Conservation (phyloP, 30 jellyfish, hydroid and myxozoan genomes). For the Clytia hemisphaerica region DNA sequence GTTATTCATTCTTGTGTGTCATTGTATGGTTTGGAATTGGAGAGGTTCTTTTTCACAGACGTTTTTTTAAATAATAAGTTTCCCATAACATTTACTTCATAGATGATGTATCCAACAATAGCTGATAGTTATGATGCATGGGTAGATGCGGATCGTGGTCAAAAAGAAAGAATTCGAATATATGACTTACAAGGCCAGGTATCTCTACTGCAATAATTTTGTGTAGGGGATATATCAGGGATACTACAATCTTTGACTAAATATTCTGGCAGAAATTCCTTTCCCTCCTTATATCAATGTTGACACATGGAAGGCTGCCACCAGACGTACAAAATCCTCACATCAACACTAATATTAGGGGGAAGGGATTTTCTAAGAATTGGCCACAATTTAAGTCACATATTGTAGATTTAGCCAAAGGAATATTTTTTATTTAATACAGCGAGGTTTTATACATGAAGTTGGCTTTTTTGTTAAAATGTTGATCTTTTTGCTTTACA, state of each 20-base stretch:
- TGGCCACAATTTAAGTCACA: too few relatives aligned
- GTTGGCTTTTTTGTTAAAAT: background rate
- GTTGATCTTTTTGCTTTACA: conserved; percentile 19
- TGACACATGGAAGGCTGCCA: too few relatives aligned
- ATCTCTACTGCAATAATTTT: background rate
- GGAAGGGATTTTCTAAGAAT: too few relatives aligned
- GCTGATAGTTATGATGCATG: conserved; percentile 91
- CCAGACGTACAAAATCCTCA: too few relatives aligned
- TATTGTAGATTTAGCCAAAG: too few relatives aligned
- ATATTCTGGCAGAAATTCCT: too few relatives aligned
- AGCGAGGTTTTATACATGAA: background rate
- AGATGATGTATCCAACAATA: conserved; percentile 66
- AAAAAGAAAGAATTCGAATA: conserved; percentile 65
- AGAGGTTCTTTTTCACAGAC: too few relatives aligned
- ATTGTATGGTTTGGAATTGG: background rate
- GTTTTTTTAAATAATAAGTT: background rate
- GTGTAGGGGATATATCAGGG: too few relatives aligned
- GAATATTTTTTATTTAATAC: too few relatives aligned
- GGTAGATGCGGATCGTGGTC: conserved; percentile 72
- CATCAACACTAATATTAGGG: too few relatives aligned
- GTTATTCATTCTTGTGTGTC: too few relatives aligned
- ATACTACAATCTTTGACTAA: too few relatives aligned
- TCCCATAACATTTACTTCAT: background rate
- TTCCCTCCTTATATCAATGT: background rate
- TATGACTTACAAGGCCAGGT: conserved; percentile 89